A percentile compares a stretch with the other conserved stretches of the same genome.
phyloP scores from a whole-genome alignment of 1,140 invertebrate species.

The Eufriesea mexicana region DNA sequence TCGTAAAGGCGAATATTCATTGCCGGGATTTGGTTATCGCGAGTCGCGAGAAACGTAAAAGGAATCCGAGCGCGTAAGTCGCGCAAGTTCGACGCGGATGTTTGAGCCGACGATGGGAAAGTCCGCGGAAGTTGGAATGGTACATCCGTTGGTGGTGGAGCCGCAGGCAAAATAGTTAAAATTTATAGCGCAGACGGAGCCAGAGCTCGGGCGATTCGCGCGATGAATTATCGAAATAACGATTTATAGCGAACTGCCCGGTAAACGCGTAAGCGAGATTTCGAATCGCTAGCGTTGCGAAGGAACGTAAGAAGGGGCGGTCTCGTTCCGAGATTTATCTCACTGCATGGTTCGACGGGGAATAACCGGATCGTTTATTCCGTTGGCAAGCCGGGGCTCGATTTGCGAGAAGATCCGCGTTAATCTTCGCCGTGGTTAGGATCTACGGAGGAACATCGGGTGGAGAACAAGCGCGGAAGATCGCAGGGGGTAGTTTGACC shows the following conservation, averaged over 20 bases:
- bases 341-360: background rate
- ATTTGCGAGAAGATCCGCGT: background rate
- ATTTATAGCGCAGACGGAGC: background rate
- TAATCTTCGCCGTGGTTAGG: background rate
- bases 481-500: background rate
- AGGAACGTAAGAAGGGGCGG: background rate
- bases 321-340: slow-evolving; percentile 6
- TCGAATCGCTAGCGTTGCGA: background rate
- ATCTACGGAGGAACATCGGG: background rate
- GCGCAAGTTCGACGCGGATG: background rate
- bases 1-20: background rate
- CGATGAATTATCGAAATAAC: slow-evolving; percentile 20
- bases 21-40: background rate
- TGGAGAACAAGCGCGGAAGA: background rate
- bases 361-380: slow-evolving; percentile 13
- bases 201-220: background rate
- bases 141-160: background rate
- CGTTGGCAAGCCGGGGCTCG: no score
- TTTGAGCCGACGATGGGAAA: background rate
- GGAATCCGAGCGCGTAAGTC: background rate
- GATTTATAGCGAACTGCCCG: background rate
- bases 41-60: no score
- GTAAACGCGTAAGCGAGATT: background rate
- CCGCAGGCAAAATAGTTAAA: slow-evolving; percentile 26
- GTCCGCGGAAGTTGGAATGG: background rate